A percentile compares a stretch with the other conserved stretches of the same genome.
Conservation (phyloP, 2,888 invertebrate genomes). For the Nezara viridula region DNA sequence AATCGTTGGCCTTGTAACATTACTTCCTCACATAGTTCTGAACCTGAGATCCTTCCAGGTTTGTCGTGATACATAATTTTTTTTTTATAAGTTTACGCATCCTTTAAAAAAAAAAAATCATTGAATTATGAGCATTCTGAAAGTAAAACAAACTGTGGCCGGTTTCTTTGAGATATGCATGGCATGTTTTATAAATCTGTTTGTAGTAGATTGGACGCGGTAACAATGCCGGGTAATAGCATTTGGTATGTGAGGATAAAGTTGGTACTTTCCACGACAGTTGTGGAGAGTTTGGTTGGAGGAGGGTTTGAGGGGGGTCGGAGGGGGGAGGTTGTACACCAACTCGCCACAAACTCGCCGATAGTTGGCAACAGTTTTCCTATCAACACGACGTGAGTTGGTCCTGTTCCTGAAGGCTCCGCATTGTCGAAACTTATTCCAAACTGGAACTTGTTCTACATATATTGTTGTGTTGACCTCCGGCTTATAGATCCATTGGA, state of each 20-base stretch:
- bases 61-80: too few species aligned
- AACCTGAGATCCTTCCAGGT: too few species aligned
- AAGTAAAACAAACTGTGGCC: too few species aligned
- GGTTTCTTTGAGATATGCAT: too few species aligned
- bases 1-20: too few species aligned
- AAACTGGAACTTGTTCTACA: not conserved
- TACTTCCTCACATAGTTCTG: too few species aligned
- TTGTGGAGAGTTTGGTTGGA: not conserved
- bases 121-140: too few species aligned
- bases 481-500: not conserved
- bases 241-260: not conserved
- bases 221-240: not conserved
- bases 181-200: not conserved
- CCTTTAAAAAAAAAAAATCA: too few species aligned
- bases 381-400: conserved; percentile 11
- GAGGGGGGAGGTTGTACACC: not conserved
- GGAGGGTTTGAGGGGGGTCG: not conserved
- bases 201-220: not conserved
- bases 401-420: not conserved
- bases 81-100: too few species aligned
- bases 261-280: not conserved
- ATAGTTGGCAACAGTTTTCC: conserved; percentile 4
- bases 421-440: conserved; percentile 11
- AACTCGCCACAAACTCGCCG: not conserved
- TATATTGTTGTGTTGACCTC: not conserved